These are phyloP conservation scores for Laodelphax striatellus DNA, from an alignment of 1,140 invertebrate genomes.

Conservation along the genomic window DNA sequence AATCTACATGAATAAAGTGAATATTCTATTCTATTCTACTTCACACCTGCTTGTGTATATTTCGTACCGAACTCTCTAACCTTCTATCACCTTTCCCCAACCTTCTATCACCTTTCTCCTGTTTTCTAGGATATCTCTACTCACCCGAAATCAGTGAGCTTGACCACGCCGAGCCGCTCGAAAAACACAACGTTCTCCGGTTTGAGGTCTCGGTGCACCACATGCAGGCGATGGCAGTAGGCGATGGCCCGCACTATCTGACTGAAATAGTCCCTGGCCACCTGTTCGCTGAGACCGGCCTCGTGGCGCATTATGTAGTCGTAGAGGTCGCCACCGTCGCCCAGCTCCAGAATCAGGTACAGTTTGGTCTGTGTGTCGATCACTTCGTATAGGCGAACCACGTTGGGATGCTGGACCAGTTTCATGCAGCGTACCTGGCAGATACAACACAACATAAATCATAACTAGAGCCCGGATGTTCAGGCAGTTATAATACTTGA, in stretches of 20 bases:
- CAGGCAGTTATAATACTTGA: too few relatives aligned
- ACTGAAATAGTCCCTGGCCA: constrained; percentile 86
- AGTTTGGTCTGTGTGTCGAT: constrained; percentile 96
- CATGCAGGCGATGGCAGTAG: constrained; percentile 92
- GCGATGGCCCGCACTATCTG: constrained; percentile 96
- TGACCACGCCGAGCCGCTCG: constrained; percentile 92
- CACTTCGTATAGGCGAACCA: constrained; percentile 95
- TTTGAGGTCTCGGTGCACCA: constrained; percentile 92
- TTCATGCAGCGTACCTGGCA: constrained; percentile 94
- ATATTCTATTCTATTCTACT: too few relatives aligned
- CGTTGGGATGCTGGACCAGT: constrained; percentile 96
- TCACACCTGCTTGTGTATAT: too few relatives aligned
- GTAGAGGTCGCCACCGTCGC: constrained; percentile 98
- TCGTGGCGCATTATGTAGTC: constrained; percentile 98
- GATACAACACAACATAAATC: too few relatives aligned
- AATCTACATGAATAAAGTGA: too few relatives aligned
- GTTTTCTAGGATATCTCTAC: too few relatives aligned
- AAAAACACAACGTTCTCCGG: constrained; percentile 99
- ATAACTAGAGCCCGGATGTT: too few relatives aligned
- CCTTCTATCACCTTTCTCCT: too few relatives aligned
- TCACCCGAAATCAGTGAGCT: constrained; percentile 94
- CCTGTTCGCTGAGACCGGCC: constrained; percentile 44
- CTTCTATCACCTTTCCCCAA: too few relatives aligned
- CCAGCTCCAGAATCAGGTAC: constrained; percentile 91
- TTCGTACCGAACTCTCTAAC: too few relatives aligned